Percentiles rank a stretch among this genome's conserved stretches.
phyloP scores from a whole-genome alignment of 2,797 vertebrate genomes.

The Erithacus rubecula region DNA sequence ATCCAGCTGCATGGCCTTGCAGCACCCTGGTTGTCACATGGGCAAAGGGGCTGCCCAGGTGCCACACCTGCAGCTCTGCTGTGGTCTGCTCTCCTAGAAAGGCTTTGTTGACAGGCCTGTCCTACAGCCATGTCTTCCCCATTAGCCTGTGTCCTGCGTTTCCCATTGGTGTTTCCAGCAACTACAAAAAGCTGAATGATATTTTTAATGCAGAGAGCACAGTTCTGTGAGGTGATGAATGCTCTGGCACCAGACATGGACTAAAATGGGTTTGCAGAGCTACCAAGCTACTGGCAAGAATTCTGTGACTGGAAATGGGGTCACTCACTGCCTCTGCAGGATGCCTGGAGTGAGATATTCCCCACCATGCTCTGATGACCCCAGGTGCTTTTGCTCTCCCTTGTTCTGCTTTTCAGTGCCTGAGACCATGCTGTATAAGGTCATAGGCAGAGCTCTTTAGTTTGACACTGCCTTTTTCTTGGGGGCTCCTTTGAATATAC shows the following conservation, averaged over 20 bases:
- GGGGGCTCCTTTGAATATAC: not conserved
- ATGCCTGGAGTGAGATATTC: not conserved
- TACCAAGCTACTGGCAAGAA: not conserved
- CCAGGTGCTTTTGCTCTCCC: not conserved
- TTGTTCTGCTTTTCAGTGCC: not conserved
- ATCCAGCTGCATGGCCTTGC: not conserved
- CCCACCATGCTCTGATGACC: not conserved
- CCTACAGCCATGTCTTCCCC: accelerated
- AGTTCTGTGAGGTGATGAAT: not conserved
- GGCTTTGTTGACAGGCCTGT: not conserved
- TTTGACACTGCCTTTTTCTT: not conserved
- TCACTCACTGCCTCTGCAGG: not conserved
- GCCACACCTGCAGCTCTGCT: not conserved
- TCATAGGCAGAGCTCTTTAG: not conserved
- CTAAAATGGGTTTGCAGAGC: not conserved
- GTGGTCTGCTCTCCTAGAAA: not conserved
- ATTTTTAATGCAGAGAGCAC: not conserved
- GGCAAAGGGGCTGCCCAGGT: not conserved
- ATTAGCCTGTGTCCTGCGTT: not conserved
- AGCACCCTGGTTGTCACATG: accelerated
- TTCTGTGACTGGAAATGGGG: not conserved
- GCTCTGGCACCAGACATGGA: not conserved
- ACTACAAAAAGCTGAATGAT: not conserved
- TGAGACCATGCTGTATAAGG: not conserved
- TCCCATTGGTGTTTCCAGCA: not conserved